A percentile compares a stretch with the other conserved stretches of the same genome.
These are phyloP conservation scores for Rhinoderma darwinii DNA, from an alignment of 2,113 vertebrate genomes.

Conservation along the genomic window DNA sequence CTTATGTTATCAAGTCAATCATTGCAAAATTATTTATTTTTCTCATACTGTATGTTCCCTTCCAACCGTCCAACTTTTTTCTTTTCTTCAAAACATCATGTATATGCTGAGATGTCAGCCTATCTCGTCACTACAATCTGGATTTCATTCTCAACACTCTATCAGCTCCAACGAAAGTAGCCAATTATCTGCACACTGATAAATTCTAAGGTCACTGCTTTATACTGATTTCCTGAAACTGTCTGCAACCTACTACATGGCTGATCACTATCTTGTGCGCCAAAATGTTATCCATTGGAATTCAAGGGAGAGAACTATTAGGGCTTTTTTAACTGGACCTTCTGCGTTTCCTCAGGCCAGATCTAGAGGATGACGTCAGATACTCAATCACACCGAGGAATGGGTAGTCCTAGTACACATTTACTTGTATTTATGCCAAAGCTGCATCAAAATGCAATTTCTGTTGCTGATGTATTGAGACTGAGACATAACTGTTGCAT, in stretches of 20 bases:
- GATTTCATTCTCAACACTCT: not conserved
- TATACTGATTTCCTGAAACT: not conserved
- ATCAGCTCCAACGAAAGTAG: not conserved
- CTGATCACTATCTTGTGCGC: not conserved
- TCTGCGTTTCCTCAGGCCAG: too few relatives aligned
- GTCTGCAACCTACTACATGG: not conserved
- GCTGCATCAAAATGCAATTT: too few relatives aligned
- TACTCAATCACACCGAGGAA: too few relatives aligned
- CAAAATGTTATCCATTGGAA: not conserved
- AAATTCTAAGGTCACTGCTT: not conserved
- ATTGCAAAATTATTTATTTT: not conserved
- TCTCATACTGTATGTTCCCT: not conserved
- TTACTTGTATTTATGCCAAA: too few relatives aligned
- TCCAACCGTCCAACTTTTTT: not conserved
- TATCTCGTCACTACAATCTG: not conserved
- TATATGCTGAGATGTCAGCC: not conserved
- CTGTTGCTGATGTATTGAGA: too few relatives aligned
- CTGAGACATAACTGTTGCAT: too few relatives aligned
- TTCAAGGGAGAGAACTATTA: not conserved
- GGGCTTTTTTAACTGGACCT: too few relatives aligned
- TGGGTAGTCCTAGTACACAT: too few relatives aligned
- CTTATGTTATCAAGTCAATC: not conserved
- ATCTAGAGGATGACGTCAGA: too few relatives aligned
- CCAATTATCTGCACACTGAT: conserved; percentile 1
- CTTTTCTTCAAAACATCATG: not conserved